Evolutionary conservation across 1,140 invertebrate species (phyloP).

Genomic region (Pteromalus puparum): DNA sequence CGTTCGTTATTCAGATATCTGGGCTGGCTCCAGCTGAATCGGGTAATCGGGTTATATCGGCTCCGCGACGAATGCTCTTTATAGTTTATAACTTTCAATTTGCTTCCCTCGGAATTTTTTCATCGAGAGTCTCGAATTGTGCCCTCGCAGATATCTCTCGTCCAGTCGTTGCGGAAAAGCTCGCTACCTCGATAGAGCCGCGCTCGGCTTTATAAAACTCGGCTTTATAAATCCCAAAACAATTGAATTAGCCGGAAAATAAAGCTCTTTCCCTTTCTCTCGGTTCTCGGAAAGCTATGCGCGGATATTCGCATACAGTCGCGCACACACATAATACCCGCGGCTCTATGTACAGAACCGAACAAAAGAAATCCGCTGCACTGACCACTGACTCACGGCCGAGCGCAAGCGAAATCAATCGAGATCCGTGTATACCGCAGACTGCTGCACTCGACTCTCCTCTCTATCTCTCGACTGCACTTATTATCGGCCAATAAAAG

Average conservation of each 20-base stretch:
- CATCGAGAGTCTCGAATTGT: not conserved
- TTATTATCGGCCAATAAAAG: conserved; percentile 43
- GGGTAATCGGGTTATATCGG: not conserved
- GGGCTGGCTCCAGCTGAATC: not conserved
- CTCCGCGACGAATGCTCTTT: not conserved
- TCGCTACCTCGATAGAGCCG: no score
- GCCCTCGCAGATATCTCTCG: not conserved
- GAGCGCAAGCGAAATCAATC: conserved; percentile 28
- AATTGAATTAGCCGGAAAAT: not conserved
- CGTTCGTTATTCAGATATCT: no score
- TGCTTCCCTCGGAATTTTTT: not conserved
- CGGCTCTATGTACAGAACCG: no score
- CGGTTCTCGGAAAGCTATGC: not conserved
- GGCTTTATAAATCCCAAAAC: not conserved
- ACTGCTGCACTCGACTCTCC: not conserved
- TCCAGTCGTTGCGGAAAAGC: not conserved
- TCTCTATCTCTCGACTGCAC: conserved; percentile 27
- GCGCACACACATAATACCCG: not conserved
- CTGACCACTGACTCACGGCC: not conserved
- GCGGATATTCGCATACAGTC: not conserved
- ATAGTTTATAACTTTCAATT: not conserved
- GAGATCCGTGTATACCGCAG: not conserved
- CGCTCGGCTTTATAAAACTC: not conserved
- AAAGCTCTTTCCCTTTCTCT: not conserved
- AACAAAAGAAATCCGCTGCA: not conserved